Evolutionary conservation across 2,797 vertebrate species (phyloP).

Genomic region (Molossus alvarezi): DNA sequence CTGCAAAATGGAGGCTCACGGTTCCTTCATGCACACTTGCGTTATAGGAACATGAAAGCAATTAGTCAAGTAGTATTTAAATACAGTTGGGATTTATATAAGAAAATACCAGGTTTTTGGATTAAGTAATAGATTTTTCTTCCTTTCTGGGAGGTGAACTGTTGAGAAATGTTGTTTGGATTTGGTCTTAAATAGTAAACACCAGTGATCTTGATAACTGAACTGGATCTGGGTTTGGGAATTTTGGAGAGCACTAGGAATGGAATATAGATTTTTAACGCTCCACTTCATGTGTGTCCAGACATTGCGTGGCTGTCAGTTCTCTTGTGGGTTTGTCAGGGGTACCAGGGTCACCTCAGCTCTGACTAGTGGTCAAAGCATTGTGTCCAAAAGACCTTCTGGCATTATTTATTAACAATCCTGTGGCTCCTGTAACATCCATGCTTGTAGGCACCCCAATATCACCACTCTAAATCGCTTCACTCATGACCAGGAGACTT

Average conservation of each 20-base stretch:
- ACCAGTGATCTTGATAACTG: background rate
- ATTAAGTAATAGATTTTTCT: conserved; percentile 53
- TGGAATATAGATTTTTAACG: conserved; percentile 20
- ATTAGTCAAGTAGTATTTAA: conserved; percentile 39
- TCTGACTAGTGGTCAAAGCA: background rate
- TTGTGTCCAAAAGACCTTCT: background rate
- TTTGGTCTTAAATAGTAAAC: conserved; percentile 11
- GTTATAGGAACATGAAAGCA: background rate
- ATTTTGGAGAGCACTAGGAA: background rate
- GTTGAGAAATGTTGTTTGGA: background rate
- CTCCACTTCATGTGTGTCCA: background rate
- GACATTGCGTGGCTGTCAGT: background rate
- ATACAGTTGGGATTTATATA: conserved; percentile 21
- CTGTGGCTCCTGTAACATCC: background rate
- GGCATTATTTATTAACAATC: background rate
- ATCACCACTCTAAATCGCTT: background rate
- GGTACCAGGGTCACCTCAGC: background rate
- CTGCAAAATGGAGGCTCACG: background rate
- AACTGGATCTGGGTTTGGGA: background rate
- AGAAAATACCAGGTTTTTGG: conserved; percentile 49
- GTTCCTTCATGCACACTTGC: background rate
- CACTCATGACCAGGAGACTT: conserved; percentile 3
- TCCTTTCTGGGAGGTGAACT: conserved; percentile 31
- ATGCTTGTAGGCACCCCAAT: background rate
- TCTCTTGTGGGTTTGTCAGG: background rate